Evolutionary conservation across 2,797 vertebrate genomes (phyloP).

Genomic region (Chelidonichthys spinosus): DNA sequence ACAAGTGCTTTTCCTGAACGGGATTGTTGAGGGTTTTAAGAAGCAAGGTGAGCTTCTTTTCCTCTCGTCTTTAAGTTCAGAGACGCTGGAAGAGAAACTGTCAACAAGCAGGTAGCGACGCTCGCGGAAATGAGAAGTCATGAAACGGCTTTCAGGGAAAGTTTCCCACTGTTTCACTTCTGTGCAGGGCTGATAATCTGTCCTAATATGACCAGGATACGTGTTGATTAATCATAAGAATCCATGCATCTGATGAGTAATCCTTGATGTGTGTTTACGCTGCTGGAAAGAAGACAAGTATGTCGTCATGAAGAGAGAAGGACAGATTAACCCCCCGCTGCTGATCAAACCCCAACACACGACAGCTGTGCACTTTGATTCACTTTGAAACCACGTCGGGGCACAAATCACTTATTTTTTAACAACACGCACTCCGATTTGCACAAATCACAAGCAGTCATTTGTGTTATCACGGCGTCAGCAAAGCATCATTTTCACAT

Average conservation of each 20-base stretch:
- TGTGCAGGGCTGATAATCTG: neutral
- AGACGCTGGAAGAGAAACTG: slow-evolving; percentile 1
- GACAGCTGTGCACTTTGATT: slow-evolving; percentile 53
- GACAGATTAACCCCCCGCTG: slow-evolving; percentile 62
- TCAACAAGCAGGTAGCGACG: neutral
- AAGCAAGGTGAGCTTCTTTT: neutral
- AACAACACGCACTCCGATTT: slow-evolving; percentile 25
- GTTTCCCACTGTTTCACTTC: neutral
- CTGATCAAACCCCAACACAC: slow-evolving; percentile 50
- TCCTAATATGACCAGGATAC: slow-evolving; percentile 26
- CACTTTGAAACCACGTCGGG: slow-evolving; percentile 45
- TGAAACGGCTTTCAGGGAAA: slow-evolving; percentile 13
- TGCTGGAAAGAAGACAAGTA: slow-evolving; percentile 20
- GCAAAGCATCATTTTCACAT: slow-evolving; percentile 55
- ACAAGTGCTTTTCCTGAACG: slow-evolving; percentile 23
- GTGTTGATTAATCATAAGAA: slow-evolving; percentile 1
- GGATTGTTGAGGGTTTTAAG: slow-evolving; percentile 13
- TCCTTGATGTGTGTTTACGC: slow-evolving; percentile 32
- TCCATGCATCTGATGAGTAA: slow-evolving; percentile 17
- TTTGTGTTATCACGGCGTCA: slow-evolving; percentile 52
- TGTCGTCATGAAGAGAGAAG: slow-evolving; percentile 33
- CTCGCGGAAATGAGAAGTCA: neutral
- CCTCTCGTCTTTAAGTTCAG: neutral
- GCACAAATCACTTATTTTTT: slow-evolving; percentile 52
- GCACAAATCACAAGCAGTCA: slow-evolving; percentile 21